A percentile compares a stretch with the other conserved stretches of the same genome.
phyloP scores from a whole-genome alignment of 2,113 vertebrate genomes.

The Ptychochromis oligacanthus region DNA sequence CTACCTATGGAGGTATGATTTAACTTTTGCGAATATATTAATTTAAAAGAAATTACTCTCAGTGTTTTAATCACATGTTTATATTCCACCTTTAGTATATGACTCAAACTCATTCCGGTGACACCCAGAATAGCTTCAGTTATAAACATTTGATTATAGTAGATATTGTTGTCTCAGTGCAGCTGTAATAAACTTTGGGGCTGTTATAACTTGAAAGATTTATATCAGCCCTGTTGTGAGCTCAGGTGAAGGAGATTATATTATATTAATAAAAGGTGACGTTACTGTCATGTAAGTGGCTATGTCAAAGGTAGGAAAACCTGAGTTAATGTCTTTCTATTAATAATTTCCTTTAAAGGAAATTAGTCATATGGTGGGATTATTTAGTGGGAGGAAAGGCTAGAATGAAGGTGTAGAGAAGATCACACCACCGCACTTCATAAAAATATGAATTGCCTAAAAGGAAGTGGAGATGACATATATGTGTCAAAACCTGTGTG shows the following conservation, averaged over 20 bases:
- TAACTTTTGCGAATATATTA: neutral
- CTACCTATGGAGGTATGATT: neutral
- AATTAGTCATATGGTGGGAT: neutral
- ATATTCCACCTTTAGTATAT: neutral
- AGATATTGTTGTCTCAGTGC: neutral
- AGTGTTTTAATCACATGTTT: neutral
- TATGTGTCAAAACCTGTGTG: neutral
- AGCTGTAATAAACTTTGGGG: neutral
- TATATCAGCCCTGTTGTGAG: neutral
- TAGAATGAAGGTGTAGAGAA: neutral
- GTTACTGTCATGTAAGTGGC: neutral
- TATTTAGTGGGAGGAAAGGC: neutral
- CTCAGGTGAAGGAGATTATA: neutral
- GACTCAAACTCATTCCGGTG: neutral
- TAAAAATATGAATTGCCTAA: neutral
- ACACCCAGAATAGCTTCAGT: neutral
- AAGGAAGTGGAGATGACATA: neutral
- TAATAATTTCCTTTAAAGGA: neutral
- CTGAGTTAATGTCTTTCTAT: neutral
- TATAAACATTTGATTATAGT: neutral
- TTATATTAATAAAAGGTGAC: neutral
- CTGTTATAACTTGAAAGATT: neutral
- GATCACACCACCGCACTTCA: neutral
- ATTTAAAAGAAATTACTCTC: neutral
- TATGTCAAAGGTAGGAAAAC: neutral